Conservation (phyloP, 2,113 vertebrate genomes). For the Dendrocopos noguchii region DNA sequence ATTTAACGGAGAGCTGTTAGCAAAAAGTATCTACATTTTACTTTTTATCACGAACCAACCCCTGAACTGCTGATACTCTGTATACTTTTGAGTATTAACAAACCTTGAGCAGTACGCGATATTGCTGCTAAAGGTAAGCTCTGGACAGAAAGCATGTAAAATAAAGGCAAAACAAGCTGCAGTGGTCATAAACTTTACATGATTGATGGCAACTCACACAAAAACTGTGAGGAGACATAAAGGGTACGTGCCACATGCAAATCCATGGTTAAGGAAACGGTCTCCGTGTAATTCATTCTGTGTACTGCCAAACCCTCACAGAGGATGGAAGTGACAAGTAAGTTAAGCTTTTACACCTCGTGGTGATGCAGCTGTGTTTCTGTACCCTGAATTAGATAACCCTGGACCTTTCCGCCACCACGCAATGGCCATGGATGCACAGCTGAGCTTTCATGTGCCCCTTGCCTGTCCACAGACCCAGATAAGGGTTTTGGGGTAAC, state of each 20-base stretch:
- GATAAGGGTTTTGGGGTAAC: background rate
- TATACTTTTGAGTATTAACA: conserved; percentile 1
- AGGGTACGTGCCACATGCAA: background rate
- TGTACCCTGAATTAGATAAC: background rate
- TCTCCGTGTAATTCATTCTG: background rate
- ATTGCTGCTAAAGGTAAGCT: background rate
- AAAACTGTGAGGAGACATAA: background rate
- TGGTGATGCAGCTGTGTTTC: background rate
- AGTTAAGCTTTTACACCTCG: conserved; percentile 27
- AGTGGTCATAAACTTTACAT: conserved; percentile 39
- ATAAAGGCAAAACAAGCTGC: conserved; percentile 23
- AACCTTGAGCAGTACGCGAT: background rate
- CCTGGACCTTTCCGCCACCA: background rate
- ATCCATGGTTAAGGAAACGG: conserved; percentile 37
- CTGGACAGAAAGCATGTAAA: conserved; percentile 59
- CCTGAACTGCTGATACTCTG: background rate
- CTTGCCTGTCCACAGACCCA: background rate
- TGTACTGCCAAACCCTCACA: background rate
- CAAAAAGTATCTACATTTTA: background rate
- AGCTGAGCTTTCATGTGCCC: conserved; percentile 57
- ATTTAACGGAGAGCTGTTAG: conserved; percentile 16
- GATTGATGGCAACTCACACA: conserved; percentile 11
- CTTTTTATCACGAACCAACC: background rate
- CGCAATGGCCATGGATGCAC: conserved; percentile 65
- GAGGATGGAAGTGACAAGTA: conserved; percentile 24